Conservation (phyloP, 2,797 vertebrate genomes). For the Galagoides demidoff region DNA sequence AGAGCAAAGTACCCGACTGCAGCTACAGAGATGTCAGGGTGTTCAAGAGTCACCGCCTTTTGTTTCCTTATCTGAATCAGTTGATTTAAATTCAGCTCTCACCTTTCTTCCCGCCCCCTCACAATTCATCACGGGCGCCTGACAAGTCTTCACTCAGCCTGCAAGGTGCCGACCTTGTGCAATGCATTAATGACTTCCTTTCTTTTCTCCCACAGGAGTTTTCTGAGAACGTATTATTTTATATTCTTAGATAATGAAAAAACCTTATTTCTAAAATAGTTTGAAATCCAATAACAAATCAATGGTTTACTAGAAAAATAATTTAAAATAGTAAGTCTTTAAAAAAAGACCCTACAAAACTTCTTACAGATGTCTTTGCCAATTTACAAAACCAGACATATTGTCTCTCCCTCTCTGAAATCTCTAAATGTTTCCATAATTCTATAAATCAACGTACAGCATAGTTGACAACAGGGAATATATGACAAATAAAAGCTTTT, state of each 20-base stretch:
- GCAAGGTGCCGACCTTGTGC: neutral
- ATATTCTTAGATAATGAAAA: slow-evolving; percentile 34
- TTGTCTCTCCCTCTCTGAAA: neutral
- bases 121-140: neutral
- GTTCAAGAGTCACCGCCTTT: neutral
- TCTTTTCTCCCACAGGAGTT: neutral
- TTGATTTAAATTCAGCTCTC: neutral
- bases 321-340: neutral
- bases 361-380: neutral
- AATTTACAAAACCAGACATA: neutral
- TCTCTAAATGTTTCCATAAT: slow-evolving; percentile 21
- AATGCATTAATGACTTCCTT: slow-evolving; percentile 40
- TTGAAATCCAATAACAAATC: neutral
- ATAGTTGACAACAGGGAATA: neutral
- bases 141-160: slow-evolving; percentile 16
- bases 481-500: neutral
- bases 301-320: slow-evolving; percentile 2
- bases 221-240: slow-evolving; percentile 1
- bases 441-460: neutral
- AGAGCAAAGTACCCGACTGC: neutral
- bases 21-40: neutral
- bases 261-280: slow-evolving; percentile 25
- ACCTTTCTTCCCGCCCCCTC: neutral
- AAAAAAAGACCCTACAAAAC: neutral
- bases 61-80: slow-evolving; percentile 63